Evolutionary conservation across 2,797 vertebrate genomes (phyloP), one percentile per base, ranked within the genome.

Genomic region (Parauchenoglanis ngamensis): DNA sequence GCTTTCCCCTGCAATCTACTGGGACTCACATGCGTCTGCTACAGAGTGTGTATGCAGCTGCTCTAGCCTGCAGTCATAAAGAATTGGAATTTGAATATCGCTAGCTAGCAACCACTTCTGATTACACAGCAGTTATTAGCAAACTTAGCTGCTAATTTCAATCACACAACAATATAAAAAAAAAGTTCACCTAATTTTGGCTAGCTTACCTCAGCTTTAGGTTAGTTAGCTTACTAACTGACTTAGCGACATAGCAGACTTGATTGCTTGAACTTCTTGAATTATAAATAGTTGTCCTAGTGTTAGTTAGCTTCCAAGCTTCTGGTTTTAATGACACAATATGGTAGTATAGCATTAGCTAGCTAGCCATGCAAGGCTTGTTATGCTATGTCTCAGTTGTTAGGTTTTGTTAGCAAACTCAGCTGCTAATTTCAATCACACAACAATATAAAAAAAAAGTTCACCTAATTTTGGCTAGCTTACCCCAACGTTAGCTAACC

Each of bases 1-100:
- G 80, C 57, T 52, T 70, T 70, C 12, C 35, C 63, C 54, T 59
- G 12, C 59, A 15, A 21, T 87, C 85, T 73, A 54, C 75, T 59
- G 46, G 72, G 84, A 70, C 21, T 21, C 67, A 35, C 35, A 35
- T 35, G 35, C 35, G 35, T 70, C 31, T 2, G 31, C 15, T 70
- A 40, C 31, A 70, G 0, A 70, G 31, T 35, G 2, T 21, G 63
- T 28, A 65, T 28, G 63, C 63, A 28, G n/a, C n/a, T 28, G 1
- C 4, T 31, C 3, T 28, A 28, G 11, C n/a, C 63, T 67, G 63
- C 31, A 67, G 11, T 31, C n/a, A 31, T 28, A 17, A 67, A 67
- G 28, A 11, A 15, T 67, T 31, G 1, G 11, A 31, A 15, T 67
- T 31, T 31, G 65, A 31, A 31, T 67, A 13, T 65, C 10, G 25